Evolutionary conservation across 2,888 invertebrate genomes (phyloP), one percentile per base, ranked within the genome.

Genomic region (Salpingus planirostris): DNA sequence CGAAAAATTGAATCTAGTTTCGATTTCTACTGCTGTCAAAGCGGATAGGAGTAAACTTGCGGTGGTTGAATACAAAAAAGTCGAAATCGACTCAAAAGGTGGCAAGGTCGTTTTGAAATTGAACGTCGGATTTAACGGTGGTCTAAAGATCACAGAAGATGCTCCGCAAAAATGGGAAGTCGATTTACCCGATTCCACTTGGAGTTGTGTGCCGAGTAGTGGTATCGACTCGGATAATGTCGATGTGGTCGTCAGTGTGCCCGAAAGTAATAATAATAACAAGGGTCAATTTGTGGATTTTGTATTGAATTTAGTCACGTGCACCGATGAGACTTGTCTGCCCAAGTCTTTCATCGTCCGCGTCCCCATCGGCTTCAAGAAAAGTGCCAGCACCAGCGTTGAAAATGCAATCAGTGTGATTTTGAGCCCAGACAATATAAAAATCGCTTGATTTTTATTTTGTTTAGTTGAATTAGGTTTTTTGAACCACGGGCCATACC

Each of bases 101-200:
- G 66, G 67, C 0, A 62, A 62, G 40, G 43, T 71, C 11, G 59
- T 50, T 18, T 46, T 70, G 13, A 46, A 50, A 8, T 53, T 74
- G n/a, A 47, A 55, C 3, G 44, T 74, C 1, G 46, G 48, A 15
- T 67, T 74, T 24, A 49, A 58, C 3, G 55, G 64, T 11, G 66
- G 61, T 21, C 52, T 75, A 2, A 69, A 70, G 46, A 60, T 74
- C 22, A 73, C 71, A 4, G 43, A 59, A 2, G 70, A 68, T 24
- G 74, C 74, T 1, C 72, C 73, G 2, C 75, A 77, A 49, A 68
- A 59, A 38, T 77, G 76, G 76, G 31, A 42, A 15, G 52, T 59
- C 11, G 42, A 52, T 29, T 33, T 60, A 13, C 59, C 62, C 2
- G 54, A 54, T 41, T 37, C 47, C 3, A 49, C 52, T n/a, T 63